Percentiles rank a stretch among this genome's conserved stretches.
Evolutionary conservation across 1,140 invertebrate species (phyloP).

Genomic region (Pogonomyrmex californicus): DNA sequence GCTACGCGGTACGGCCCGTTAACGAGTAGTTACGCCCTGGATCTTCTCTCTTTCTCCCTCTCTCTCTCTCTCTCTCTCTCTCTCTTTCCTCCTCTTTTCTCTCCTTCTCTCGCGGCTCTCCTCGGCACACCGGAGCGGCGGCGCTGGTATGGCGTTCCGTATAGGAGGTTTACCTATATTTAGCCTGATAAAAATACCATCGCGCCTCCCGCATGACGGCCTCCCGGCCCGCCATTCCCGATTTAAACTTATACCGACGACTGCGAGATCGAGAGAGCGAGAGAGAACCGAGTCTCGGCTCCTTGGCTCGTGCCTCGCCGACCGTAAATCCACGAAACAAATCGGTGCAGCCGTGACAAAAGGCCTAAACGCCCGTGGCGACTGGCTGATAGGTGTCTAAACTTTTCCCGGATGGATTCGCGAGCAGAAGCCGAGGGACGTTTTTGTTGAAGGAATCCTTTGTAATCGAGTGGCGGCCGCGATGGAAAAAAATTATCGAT

Average conservation of each 20-base stretch:
- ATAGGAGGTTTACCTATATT: slow-evolving; percentile 85
- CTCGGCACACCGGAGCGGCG: slow-evolving; percentile 37
- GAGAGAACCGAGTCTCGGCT: slow-evolving; percentile 49
- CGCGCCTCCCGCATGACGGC: slow-evolving; percentile 85
- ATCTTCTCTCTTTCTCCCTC: slow-evolving; percentile 48
- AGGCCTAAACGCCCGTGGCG: slow-evolving; percentile 58
- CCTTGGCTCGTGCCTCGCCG: slow-evolving; percentile 45
- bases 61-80: slow-evolving; percentile 15
- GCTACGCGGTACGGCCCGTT: slow-evolving; percentile 71
- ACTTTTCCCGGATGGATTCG: slow-evolving; percentile 29
- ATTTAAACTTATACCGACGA: slow-evolving; percentile 82
- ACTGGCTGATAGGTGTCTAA: slow-evolving; percentile 44
- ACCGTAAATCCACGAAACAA: slow-evolving; percentile 67
- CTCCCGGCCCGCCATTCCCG: slow-evolving; percentile 84
- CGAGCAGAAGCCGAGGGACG: background rate
- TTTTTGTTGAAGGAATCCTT: background rate
- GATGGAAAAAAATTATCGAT: background rate
- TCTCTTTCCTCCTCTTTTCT: slow-evolving; percentile 27
- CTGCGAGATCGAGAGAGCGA: slow-evolving; percentile 50
- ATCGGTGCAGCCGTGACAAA: slow-evolving; percentile 55
- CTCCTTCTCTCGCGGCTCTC: slow-evolving; percentile 47
- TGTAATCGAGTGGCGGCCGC: background rate
- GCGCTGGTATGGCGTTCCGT: slow-evolving; percentile 79
- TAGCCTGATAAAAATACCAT: slow-evolving; percentile 86
- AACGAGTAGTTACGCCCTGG: slow-evolving; percentile 80